Conservation (phyloP, 1,140 invertebrate genomes). For the Samia ricini region DNA sequence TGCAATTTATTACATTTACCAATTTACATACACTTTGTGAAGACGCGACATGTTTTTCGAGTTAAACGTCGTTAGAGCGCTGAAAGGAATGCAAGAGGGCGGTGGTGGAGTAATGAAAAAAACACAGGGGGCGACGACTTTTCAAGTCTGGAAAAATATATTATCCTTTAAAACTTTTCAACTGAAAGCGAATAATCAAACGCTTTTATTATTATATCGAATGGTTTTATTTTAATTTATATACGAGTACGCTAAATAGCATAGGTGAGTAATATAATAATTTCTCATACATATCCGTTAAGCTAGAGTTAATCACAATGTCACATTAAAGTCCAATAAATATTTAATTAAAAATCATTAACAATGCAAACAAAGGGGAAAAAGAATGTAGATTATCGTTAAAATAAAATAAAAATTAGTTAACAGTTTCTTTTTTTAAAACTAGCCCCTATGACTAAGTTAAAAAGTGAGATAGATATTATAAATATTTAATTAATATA, state of each 20-base stretch:
- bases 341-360: too few relatives aligned
- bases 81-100: constrained; percentile 36
- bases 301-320: too few relatives aligned
- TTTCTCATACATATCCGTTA: too few relatives aligned
- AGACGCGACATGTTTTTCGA: constrained; percentile 37
- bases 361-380: too few relatives aligned
- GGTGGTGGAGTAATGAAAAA: constrained; percentile 11
- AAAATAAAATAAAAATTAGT: constrained; percentile 20
- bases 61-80: constrained; percentile 49
- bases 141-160: constrained; percentile 4
- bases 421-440: constrained; percentile 17
- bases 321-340: too few relatives aligned
- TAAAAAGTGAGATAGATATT: background rate
- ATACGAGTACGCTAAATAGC: too few relatives aligned
- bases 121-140: background rate
- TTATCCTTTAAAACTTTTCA: background rate
- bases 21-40: constrained; percentile 71
- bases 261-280: too few relatives aligned
- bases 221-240: background rate
- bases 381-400: constrained; percentile 18
- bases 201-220: background rate
- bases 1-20: constrained; percentile 73
- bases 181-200: background rate
- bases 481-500: too few relatives aligned
- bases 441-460: background rate